Evolutionary conservation across 2,888 invertebrate genomes (phyloP).

Genomic region (Desoria tigrina): DNA sequence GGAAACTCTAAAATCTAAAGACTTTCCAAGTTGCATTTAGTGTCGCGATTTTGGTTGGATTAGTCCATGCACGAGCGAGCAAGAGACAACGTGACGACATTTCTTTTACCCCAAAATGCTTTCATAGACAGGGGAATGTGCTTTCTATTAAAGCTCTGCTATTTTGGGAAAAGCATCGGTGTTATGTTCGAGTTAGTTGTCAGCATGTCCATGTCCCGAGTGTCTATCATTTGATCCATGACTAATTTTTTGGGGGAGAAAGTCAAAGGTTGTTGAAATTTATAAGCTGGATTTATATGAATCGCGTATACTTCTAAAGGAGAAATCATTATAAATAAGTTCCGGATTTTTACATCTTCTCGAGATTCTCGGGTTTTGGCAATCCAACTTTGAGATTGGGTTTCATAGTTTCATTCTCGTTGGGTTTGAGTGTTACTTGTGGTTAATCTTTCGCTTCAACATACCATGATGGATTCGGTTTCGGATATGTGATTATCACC

Average conservation of each 20-base stretch:
- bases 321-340: not conserved
- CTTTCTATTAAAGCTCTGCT: too few relatives aligned
- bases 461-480: constrained; percentile 12
- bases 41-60: too few relatives aligned
- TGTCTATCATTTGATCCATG: not conserved
- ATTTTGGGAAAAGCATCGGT: too few relatives aligned
- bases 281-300: too few relatives aligned
- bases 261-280: too few relatives aligned
- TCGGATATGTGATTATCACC: constrained; percentile 13
- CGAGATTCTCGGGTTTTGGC: constrained; percentile 7
- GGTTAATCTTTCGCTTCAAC: not conserved
- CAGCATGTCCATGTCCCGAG: too few relatives aligned
- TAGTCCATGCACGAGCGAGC: not conserved
- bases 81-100: not conserved
- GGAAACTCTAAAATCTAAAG: too few relatives aligned
- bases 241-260: not conserved
- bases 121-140: not conserved
- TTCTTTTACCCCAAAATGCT: not conserved
- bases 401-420: too few relatives aligned
- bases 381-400: not conserved
- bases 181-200: too few relatives aligned
- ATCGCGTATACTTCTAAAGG: not conserved
- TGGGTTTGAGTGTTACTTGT: not conserved
- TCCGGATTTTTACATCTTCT: not conserved
- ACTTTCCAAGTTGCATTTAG: too few relatives aligned